Conservation (phyloP, 2,113 vertebrate species). For the Aythya baeri region DNA sequence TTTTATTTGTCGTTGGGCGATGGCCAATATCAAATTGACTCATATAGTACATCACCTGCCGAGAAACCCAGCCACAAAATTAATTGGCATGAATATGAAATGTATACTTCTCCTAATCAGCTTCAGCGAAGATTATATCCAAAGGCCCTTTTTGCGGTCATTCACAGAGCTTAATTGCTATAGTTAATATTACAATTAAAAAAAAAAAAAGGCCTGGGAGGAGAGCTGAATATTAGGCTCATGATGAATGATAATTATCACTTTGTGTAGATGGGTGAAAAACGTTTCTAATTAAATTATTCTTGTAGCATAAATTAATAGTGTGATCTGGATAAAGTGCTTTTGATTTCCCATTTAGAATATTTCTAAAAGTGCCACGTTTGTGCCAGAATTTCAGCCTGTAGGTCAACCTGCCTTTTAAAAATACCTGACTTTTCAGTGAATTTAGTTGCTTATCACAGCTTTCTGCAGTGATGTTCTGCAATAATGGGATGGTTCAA, state of each 20-base stretch:
- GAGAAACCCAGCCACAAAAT: not conserved
- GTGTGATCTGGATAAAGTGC: slow-evolving; percentile 7
- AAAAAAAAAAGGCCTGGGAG: slow-evolving; percentile 31
- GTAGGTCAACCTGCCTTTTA: not conserved
- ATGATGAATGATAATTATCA: slow-evolving; percentile 7
- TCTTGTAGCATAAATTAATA: slow-evolving; percentile 26
- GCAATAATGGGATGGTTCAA: not conserved
- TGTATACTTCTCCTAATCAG: not conserved
- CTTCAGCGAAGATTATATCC: slow-evolving; percentile 8
- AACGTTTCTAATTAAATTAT: slow-evolving; percentile 27
- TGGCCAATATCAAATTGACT: not conserved
- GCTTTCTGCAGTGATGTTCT: not conserved
- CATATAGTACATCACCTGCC: not conserved
- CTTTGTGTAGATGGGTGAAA: slow-evolving; percentile 21
- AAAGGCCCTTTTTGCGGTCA: not conserved
- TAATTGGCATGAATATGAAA: not conserved
- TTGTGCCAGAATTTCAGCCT: slow-evolving; percentile 3
- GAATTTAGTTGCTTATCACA: not conserved
- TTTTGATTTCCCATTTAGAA: slow-evolving; percentile 16
- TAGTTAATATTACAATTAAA: slow-evolving; percentile 13
- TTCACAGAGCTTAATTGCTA: slow-evolving; percentile 35
- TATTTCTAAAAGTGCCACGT: not conserved
- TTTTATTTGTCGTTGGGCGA: not conserved
- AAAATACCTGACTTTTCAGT: not conserved
- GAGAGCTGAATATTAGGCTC: not conserved